These are phyloP conservation scores for Mobula hypostoma DNA, from an alignment of 2,113 vertebrate species.

Conservation along the genomic window DNA sequence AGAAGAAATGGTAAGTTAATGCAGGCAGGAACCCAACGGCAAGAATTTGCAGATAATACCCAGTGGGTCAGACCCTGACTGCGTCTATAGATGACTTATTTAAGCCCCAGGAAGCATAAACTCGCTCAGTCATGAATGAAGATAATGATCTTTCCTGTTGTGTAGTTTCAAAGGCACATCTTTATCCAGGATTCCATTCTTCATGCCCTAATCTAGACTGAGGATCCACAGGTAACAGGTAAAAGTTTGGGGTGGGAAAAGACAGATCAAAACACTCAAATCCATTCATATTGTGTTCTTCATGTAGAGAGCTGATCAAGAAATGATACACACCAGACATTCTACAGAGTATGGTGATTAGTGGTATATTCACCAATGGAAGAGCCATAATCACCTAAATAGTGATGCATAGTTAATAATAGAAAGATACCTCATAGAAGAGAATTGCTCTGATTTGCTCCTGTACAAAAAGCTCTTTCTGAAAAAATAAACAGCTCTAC, in stretches of 20 bases:
- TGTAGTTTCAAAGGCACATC: background rate
- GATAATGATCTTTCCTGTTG: background rate
- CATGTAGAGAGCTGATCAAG: background rate
- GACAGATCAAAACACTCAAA: background rate
- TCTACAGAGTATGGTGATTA: background rate
- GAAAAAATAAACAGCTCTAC: too few species aligned
- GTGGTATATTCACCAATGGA: background rate
- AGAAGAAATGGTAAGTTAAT: constrained; percentile 33
- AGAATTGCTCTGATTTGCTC: background rate
- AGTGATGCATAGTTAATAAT: background rate
- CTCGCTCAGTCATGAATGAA: background rate
- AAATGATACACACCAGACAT: background rate
- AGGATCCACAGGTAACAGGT: background rate
- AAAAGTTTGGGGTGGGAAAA: background rate
- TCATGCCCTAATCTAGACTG: background rate
- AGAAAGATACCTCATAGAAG: background rate
- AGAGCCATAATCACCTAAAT: background rate
- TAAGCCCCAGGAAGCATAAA: background rate
- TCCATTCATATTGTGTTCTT: background rate
- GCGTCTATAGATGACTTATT: too few species aligned
- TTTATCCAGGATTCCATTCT: background rate
- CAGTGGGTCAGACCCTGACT: background rate
- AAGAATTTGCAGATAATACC: background rate
- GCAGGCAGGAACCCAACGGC: too few species aligned
- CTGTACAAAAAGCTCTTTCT: background rate